These are phyloP conservation scores for Raja brachyura DNA, from an alignment of 2,113 vertebrate species.

Conservation along the genomic window DNA sequence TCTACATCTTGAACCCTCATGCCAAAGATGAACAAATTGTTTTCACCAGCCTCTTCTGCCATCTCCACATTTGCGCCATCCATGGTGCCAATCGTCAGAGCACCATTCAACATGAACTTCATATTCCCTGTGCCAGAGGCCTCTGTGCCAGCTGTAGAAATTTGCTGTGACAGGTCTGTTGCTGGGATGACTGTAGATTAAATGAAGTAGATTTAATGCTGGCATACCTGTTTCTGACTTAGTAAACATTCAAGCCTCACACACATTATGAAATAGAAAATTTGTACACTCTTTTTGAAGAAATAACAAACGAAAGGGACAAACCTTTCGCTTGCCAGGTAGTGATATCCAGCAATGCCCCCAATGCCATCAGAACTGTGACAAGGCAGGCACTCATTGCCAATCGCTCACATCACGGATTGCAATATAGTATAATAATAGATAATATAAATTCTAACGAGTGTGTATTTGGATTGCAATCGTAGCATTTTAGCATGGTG, in stretches of 20 bases:
- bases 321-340: background rate
- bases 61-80: slow-evolving; percentile 97
- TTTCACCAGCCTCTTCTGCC: slow-evolving; percentile 90
- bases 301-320: background rate
- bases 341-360: background rate
- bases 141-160: slow-evolving; percentile 90
- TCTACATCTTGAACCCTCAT: slow-evolving; percentile 84
- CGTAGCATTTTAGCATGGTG: background rate
- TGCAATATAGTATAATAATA: no score
- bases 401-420: background rate
- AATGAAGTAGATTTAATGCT: background rate
- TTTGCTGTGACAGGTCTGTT: slow-evolving; percentile 91
- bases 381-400: background rate
- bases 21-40: slow-evolving; percentile 94
- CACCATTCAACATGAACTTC: slow-evolving; percentile 98
- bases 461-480: background rate
- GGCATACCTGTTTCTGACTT: background rate
- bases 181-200: slow-evolving; percentile 79
- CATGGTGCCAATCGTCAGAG: slow-evolving; percentile 95
- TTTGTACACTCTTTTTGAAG: background rate
- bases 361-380: background rate
- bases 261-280: background rate
- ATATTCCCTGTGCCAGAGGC: slow-evolving; percentile 94
- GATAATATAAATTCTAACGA: background rate
- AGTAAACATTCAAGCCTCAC: background rate